Percentiles rank a stretch among this genome's conserved stretches.
phyloP scores from a whole-genome alignment of 2,888 invertebrate species.

The Spialia ferax region DNA sequence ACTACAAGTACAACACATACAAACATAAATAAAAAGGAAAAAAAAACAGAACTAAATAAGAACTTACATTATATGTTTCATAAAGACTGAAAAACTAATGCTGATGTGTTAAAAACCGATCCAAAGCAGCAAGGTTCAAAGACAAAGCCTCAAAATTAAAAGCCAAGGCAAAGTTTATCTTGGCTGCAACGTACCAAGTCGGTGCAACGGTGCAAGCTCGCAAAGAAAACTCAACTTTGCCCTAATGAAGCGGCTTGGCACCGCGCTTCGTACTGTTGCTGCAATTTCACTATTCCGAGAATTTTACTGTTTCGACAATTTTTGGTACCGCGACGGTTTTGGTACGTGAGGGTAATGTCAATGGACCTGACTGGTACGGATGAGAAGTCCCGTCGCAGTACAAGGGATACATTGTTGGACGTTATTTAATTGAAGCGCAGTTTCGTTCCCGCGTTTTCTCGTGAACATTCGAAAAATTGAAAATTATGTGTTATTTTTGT shows the following conservation, averaged over 20 bases:
- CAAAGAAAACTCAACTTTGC: conserved; percentile 45
- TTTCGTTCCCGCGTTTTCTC: no score
- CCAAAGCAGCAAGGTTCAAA: conserved; percentile 29
- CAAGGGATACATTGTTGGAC: conserved; percentile 8
- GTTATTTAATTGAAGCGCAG: conserved; percentile 57
- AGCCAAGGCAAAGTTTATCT: conserved; percentile 33
- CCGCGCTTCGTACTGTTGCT: conserved; percentile 47
- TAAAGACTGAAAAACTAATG: no score
- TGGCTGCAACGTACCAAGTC: conserved; percentile 27
- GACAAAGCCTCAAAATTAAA: conserved; percentile 43
- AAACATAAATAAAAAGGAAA: no score
- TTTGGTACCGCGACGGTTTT: conserved; percentile 55
- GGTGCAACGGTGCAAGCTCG: conserved; percentile 25
- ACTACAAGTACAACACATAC: no score
- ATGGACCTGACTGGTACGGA: not conserved
- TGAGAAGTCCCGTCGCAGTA: not conserved
- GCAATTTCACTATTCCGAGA: conserved; percentile 51
- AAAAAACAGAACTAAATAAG: no score
- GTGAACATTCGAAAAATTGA: no score
- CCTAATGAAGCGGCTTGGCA: conserved; percentile 70
- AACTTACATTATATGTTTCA: no score
- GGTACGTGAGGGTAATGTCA: conserved; percentile 44
- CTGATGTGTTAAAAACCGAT: not conserved
- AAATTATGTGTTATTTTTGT: no score
- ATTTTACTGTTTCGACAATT: conserved; percentile 31